Evolutionary conservation across 2,888 invertebrate genomes (phyloP).

Genomic region (Cataglyphis cursor): DNA sequence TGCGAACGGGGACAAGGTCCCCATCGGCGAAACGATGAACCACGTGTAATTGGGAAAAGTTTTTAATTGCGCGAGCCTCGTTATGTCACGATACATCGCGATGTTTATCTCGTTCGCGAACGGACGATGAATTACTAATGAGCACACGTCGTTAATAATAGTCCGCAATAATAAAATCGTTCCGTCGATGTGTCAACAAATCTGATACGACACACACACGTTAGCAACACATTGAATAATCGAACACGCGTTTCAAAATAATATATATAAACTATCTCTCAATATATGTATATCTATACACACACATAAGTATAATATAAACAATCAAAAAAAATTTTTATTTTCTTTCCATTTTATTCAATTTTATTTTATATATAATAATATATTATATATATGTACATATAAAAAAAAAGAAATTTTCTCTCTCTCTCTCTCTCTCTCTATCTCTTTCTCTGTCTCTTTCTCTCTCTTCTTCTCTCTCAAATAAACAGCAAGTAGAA

Average conservation of each 20-base stretch:
- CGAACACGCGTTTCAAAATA: neutral
- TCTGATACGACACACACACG: constrained; percentile 15
- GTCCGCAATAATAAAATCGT: constrained; percentile 17
- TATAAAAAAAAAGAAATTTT: too few relatives aligned
- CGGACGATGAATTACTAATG: constrained; percentile 48
- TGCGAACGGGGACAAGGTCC: constrained; percentile 75
- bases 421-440: too few relatives aligned
- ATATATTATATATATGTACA: too few relatives aligned
- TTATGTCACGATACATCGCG: constrained; percentile 37
- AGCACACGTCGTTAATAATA: constrained; percentile 38
- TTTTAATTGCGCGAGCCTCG: constrained; percentile 67
- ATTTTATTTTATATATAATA: neutral
- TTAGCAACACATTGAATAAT: neutral
- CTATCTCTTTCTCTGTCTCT: too few relatives aligned
- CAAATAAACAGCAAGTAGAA: too few relatives aligned
- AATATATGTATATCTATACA: neutral
- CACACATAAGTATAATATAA: neutral
- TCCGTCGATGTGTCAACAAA: neutral
- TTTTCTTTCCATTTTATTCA: neutral
- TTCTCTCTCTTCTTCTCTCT: too few relatives aligned
- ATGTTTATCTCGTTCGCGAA: constrained; percentile 29
- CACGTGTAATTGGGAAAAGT: constrained; percentile 71
- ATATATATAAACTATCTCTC: neutral
- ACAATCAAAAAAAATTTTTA: neutral
- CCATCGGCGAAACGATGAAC: constrained; percentile 25